Evolutionary conservation across 2,888 invertebrate species (phyloP).

Genomic region (Cosmopolites sordidus): DNA sequence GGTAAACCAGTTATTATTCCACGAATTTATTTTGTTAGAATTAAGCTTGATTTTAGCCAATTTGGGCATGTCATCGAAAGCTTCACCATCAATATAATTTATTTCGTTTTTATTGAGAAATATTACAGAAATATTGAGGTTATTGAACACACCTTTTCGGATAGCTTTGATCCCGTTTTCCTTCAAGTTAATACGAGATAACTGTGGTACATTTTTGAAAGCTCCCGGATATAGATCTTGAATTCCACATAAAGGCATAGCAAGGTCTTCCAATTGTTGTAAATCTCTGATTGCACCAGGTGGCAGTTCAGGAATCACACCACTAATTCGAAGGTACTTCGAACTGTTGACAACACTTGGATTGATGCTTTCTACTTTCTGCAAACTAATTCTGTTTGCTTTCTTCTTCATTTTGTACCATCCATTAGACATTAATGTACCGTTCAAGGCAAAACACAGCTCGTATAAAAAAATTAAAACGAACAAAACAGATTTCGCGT

Average conservation of each 20-base stretch:
- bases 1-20: conserved; percentile 41
- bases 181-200: conserved; percentile 26
- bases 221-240: conserved; percentile 26
- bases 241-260: conserved; percentile 26
- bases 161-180: conserved; percentile 31
- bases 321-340: conserved; percentile 28
- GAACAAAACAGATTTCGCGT: background rate
- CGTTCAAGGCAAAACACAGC: conserved; percentile 7
- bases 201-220: conserved; percentile 29
- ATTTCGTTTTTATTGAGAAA: conserved; percentile 33
- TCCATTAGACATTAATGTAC: conserved; percentile 27
- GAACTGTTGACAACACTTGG: conserved; percentile 6
- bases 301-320: conserved; percentile 23
- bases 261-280: conserved; percentile 31
- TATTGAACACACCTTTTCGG: conserved; percentile 30
- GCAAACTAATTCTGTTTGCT: conserved; percentile 24
- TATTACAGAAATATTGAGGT: conserved; percentile 23
- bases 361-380: conserved; percentile 18
- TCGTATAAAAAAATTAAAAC: background rate
- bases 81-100: conserved; percentile 28
- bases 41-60: conserved; percentile 39
- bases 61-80: conserved; percentile 35
- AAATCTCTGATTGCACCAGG: conserved; percentile 31
- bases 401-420: conserved; percentile 27
- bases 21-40: conserved; percentile 36